Conservation (phyloP, 2,113 vertebrate species). For the Sphyrna mokarran region DNA sequence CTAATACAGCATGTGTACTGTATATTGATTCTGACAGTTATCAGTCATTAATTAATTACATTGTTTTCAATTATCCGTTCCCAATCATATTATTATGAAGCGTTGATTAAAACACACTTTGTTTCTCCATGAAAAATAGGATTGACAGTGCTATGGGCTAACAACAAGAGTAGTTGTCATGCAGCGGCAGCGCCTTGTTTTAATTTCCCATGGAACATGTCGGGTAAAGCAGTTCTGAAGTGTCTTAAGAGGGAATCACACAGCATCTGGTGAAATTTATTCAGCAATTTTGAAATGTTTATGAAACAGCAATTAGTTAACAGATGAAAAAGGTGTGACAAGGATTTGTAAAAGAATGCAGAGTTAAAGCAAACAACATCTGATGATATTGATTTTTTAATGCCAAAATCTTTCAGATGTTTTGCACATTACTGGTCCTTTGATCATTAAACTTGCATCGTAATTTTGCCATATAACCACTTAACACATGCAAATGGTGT, state of each 20-base stretch:
- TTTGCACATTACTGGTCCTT: neutral
- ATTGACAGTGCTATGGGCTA: neutral
- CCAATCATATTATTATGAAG: constrained; percentile 47
- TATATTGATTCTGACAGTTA: constrained; percentile 60
- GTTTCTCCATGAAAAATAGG: neutral
- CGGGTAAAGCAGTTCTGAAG: constrained; percentile 50
- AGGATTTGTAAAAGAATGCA: constrained; percentile 53
- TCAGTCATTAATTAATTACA: constrained; percentile 63
- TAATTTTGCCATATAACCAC: neutral
- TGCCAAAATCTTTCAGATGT: constrained; percentile 23
- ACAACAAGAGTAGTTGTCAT: constrained; percentile 43
- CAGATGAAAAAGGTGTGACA: constrained; percentile 43
- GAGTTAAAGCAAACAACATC: constrained; percentile 58
- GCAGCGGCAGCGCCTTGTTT: constrained; percentile 28
- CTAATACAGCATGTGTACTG: neutral
- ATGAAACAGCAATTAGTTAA: constrained; percentile 50
- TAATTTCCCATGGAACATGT: constrained; percentile 47
- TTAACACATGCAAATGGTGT: neutral
- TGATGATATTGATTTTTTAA: constrained; percentile 55
- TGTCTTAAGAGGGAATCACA: constrained; percentile 50
- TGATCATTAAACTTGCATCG: neutral
- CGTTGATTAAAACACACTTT: constrained; percentile 14
- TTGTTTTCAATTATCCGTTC: constrained; percentile 64
- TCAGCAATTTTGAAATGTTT: constrained; percentile 53
- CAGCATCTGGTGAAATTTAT: constrained; percentile 61